phyloP scores from a whole-genome alignment of 1,140 invertebrate species.

The Aphis craccivora region DNA sequence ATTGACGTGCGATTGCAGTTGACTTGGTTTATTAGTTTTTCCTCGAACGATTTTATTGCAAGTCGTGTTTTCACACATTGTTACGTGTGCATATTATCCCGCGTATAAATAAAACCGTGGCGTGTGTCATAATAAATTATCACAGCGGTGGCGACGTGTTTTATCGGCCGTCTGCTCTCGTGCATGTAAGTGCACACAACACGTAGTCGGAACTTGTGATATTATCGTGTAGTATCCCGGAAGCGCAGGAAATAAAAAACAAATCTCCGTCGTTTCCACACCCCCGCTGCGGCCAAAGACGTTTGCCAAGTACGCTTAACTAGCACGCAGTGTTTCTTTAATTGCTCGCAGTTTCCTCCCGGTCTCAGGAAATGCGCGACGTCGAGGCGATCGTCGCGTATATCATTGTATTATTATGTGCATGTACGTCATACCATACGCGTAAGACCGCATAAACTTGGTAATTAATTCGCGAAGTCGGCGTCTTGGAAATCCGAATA shows the following conservation, averaged over 20 bases:
- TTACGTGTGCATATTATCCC: neutral
- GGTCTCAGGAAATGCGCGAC: slow-evolving; percentile 20
- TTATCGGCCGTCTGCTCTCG: neutral
- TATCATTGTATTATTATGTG: neutral
- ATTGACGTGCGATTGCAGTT: neutral
- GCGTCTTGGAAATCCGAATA: slow-evolving; percentile 36
- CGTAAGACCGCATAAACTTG: neutral
- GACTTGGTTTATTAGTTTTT: neutral
- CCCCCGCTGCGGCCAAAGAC: no score
- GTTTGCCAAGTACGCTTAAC: neutral
- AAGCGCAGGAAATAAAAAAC: neutral
- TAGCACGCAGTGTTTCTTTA: neutral
- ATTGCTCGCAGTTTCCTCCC: slow-evolving; percentile 34
- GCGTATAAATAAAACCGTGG: neutral
- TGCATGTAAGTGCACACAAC: neutral
- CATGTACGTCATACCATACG: neutral
- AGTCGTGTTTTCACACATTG: neutral
- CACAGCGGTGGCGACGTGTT: neutral
- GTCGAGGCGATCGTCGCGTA: neutral
- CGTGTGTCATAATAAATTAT: neutral
- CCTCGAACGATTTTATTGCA: neutral
- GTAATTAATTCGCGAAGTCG: neutral
- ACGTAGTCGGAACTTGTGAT: neutral
- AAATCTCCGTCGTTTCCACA: neutral
- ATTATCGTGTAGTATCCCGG: neutral